These are phyloP conservation scores for Acrocyrtus sp. DNA, from an alignment of 2,888 invertebrate species.

Conservation along the genomic window DNA sequence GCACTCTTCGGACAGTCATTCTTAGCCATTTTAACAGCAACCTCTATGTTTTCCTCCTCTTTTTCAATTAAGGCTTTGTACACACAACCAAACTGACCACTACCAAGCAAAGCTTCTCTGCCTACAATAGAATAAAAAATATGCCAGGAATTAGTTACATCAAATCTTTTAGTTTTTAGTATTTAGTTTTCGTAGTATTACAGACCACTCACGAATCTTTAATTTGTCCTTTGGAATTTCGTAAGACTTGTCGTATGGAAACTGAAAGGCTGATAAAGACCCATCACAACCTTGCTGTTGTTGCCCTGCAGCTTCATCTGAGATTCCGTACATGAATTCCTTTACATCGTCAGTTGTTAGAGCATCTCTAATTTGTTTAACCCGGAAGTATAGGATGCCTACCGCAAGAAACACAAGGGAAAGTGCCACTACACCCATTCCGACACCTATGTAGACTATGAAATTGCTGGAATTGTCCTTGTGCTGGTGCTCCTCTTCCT, in stretches of 20 bases:
- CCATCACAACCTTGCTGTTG: background rate
- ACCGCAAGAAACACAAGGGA: background rate
- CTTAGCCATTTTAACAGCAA: slow-evolving; percentile 44
- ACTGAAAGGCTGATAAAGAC: slow-evolving; percentile 10
- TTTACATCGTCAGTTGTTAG: slow-evolving; percentile 26
- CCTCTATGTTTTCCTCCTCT: slow-evolving; percentile 9
- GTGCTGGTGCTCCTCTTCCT: background rate
- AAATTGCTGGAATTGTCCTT: background rate
- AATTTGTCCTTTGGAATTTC: slow-evolving; percentile 41
- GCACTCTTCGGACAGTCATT: slow-evolving; percentile 13
- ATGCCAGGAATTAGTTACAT: no score
- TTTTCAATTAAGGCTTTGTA: slow-evolving; percentile 19
- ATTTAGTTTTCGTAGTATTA: no score
- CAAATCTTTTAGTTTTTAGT: no score
- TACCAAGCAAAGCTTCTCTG: slow-evolving; percentile 14
- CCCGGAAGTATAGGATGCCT: slow-evolving; percentile 1
- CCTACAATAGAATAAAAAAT: slow-evolving; percentile 4
- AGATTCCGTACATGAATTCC: slow-evolving; percentile 39
- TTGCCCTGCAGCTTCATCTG: slow-evolving; percentile 1
- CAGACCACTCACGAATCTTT: slow-evolving; percentile 33
- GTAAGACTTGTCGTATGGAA: slow-evolving; percentile 47
- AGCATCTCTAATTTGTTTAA: slow-evolving; percentile 14
- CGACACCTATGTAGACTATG: slow-evolving; percentile 7
- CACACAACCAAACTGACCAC: slow-evolving; percentile 38
- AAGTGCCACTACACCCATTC: background rate